A percentile compares a stretch with the other conserved stretches of the same genome.
Conservation (phyloP, 1,140 invertebrate species). For the Apis mellifera region DNA sequence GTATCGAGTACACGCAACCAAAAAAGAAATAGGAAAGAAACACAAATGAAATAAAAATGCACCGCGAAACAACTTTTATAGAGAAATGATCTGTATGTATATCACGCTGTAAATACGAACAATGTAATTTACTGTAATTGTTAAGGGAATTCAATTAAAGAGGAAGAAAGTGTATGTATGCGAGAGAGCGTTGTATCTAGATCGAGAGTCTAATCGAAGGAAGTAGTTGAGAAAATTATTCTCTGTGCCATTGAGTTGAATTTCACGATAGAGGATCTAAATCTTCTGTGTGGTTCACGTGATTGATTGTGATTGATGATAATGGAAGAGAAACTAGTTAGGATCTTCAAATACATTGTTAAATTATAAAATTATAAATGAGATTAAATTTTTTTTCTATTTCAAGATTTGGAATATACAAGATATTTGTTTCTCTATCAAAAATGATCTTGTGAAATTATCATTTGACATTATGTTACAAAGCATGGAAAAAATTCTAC, state of each 20-base stretch:
- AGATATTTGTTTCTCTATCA: background rate
- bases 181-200: background rate
- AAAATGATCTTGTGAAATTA: background rate
- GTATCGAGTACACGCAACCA: conserved; percentile 34
- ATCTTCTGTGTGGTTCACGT: conserved; percentile 7
- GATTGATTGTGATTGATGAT: conserved; percentile 25
- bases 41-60: background rate
- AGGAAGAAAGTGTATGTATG: conserved; percentile 16
- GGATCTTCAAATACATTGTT: background rate
- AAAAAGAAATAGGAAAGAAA: background rate
- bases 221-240: conserved; percentile 32
- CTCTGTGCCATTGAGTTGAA: conserved; percentile 51
- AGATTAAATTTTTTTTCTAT: too few relatives aligned
- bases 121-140: conserved; percentile 58
- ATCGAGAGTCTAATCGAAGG: conserved; percentile 48
- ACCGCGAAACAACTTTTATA: conserved; percentile 62
- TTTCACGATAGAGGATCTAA: conserved; percentile 37
- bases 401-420: too few relatives aligned
- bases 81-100: conserved; percentile 58
- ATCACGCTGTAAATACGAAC: conserved; percentile 59
- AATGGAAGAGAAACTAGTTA: background rate
- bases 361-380: too few relatives aligned
- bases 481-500: background rate
- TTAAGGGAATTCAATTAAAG: conserved; percentile 41
- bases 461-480: background rate